A percentile compares a stretch with the other conserved stretches of the same genome.
phyloP scores from a whole-genome alignment of 1,140 invertebrate genomes.

The Caenorhabditis briggsae region DNA sequence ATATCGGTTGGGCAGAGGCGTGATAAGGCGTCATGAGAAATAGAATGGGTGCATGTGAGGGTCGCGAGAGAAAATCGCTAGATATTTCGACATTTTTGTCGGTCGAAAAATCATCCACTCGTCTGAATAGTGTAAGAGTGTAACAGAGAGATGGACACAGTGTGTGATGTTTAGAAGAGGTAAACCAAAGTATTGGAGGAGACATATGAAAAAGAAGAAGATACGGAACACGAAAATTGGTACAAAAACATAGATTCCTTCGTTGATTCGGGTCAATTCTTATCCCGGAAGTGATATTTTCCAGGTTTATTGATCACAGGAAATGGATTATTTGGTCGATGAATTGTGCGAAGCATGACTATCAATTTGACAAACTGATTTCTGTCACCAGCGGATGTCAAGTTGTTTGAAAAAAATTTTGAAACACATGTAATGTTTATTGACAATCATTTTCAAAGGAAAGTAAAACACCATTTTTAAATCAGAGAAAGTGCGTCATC shows the following conservation, averaged over 20 bases:
- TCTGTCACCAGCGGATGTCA: too few relatives aligned
- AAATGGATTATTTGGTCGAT: too few relatives aligned
- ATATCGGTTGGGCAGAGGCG: slow-evolving; percentile 39
- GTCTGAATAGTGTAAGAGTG: slow-evolving; percentile 9
- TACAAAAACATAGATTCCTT: neutral
- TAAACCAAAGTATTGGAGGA: neutral
- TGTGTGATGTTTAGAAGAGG: slow-evolving; percentile 27
- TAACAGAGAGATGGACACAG: neutral
- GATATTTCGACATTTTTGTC: slow-evolving; percentile 1
- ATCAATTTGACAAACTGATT: neutral
- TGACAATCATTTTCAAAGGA: neutral
- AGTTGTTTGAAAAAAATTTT: too few relatives aligned
- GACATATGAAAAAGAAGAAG: slow-evolving; percentile 1
- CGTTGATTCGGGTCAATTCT: neutral
- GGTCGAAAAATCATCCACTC: slow-evolving; percentile 29
- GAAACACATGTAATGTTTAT: too few relatives aligned
- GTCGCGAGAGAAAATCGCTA: slow-evolving; percentile 3
- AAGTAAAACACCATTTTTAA: neutral
- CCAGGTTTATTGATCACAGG: neutral
- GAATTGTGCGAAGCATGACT: too few relatives aligned
- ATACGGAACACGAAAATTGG: neutral
- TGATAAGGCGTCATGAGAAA: slow-evolving; percentile 10
- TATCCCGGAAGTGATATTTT: slow-evolving; percentile 2
- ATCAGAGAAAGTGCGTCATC: neutral
- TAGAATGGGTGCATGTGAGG: slow-evolving; percentile 29